phyloP scores from a whole-genome alignment of 2,888 invertebrate species.

The Troides aeacus region DNA sequence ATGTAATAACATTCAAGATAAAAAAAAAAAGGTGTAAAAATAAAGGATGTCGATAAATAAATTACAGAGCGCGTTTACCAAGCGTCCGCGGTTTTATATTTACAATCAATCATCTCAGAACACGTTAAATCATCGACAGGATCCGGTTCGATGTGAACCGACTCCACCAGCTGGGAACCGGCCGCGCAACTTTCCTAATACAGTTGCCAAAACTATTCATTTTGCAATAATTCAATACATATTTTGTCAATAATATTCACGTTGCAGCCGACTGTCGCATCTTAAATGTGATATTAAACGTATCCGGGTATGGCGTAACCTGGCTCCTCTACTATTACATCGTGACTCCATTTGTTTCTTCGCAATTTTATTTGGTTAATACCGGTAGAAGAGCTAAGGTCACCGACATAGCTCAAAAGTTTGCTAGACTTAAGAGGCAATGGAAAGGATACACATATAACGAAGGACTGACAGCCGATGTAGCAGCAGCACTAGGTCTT shows the following conservation, averaged over 20 bases:
- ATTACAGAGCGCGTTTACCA: constrained; percentile 14
- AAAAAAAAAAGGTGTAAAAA: background rate
- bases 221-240: constrained; percentile 19
- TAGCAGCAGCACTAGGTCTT: too few species aligned
- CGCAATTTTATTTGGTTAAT: background rate
- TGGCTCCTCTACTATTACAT: background rate
- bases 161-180: background rate
- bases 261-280: constrained; percentile 7
- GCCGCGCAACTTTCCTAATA: constrained; percentile 11
- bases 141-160: constrained; percentile 21
- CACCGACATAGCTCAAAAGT: too few species aligned
- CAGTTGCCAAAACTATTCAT: constrained; percentile 20
- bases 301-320: constrained; percentile 2
- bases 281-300: constrained; percentile 13
- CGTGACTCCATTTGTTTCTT: background rate
- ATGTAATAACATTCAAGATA: background rate
- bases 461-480: too few species aligned
- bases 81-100: constrained; percentile 12
- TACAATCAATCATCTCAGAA: constrained; percentile 23
- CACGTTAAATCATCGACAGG: constrained; percentile 14
- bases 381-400: too few species aligned
- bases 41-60: constrained; percentile 7
- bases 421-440: too few species aligned
- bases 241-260: constrained; percentile 1
- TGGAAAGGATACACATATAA: too few species aligned